Conservation (phyloP, 1,140 invertebrate genomes). For the Rhizoglyphus robini region DNA sequence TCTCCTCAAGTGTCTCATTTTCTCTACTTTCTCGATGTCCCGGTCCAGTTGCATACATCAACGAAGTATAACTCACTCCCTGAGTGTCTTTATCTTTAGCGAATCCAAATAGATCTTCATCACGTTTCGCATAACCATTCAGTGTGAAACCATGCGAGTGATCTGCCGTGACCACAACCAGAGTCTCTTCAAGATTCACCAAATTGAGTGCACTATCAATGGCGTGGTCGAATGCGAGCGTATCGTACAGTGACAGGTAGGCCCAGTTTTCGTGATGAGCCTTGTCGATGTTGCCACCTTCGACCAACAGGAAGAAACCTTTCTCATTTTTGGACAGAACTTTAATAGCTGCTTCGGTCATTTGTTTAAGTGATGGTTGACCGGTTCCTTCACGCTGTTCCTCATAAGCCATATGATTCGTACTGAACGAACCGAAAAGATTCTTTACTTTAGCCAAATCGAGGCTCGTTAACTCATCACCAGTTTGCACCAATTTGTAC, state of each 20-base stretch:
- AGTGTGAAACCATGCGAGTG: constrained; percentile 23
- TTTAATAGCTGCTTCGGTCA: constrained; percentile 70
- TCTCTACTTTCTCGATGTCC: constrained; percentile 32
- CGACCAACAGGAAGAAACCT: constrained; percentile 35
- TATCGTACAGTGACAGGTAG: constrained; percentile 28
- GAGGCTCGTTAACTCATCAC: not conserved
- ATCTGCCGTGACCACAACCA: constrained; percentile 28
- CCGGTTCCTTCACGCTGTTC: constrained; percentile 26
- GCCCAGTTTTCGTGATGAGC: constrained; percentile 31
- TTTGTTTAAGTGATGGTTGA: constrained; percentile 55
- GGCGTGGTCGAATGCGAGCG: constrained; percentile 29
- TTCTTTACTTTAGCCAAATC: constrained; percentile 16
- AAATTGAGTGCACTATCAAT: constrained; percentile 27
- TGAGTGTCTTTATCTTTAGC: not conserved
- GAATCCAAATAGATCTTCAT: constrained; percentile 1
- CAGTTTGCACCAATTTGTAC: constrained; percentile 16
- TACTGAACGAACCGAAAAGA: constrained; percentile 33
- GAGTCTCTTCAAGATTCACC: constrained; percentile 28
- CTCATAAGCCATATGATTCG: constrained; percentile 35
- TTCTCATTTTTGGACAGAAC: constrained; percentile 43
- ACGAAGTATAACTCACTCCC: constrained; percentile 44
- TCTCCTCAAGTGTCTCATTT: not conserved
- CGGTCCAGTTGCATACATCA: constrained; percentile 65
- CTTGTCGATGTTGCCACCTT: constrained; percentile 23
- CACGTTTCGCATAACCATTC: constrained; percentile 21